Evolutionary conservation across 2,113 vertebrate species (phyloP).

Genomic region (Urocitellus parryii): DNA sequence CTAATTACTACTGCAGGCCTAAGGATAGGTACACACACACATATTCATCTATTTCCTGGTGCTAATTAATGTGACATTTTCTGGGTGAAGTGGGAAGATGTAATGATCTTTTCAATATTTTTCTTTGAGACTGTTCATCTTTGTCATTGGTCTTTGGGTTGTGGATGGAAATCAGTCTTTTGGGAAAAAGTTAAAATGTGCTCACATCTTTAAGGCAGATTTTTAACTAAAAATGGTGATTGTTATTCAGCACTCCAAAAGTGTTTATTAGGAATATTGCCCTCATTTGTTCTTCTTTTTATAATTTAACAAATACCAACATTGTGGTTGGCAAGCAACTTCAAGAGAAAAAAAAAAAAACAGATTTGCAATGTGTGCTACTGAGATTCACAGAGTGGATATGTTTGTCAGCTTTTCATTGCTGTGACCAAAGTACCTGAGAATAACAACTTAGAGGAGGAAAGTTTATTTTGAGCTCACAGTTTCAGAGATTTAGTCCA

Average conservation of each 20-base stretch:
- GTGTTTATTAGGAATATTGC: slow-evolving; percentile 25
- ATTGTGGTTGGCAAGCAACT: slow-evolving; percentile 38
- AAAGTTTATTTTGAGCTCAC: no score
- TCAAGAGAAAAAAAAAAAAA: not conserved
- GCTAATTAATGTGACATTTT: slow-evolving; percentile 47
- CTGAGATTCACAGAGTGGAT: not conserved
- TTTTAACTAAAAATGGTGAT: slow-evolving; percentile 43
- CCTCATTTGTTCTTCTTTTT: slow-evolving; percentile 50
- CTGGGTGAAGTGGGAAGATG: not conserved
- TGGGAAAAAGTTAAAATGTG: not conserved
- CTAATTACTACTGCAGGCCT: slow-evolving; percentile 53
- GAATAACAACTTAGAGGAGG: no score
- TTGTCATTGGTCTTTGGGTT: not conserved
- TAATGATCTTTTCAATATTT: slow-evolving; percentile 45
- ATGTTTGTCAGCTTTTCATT: no score
- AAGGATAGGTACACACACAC: not conserved
- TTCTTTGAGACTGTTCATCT: slow-evolving; percentile 43
- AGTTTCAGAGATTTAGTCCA: no score
- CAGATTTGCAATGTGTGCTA: slow-evolving; percentile 28
- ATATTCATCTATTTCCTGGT: not conserved
- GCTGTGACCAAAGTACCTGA: no score
- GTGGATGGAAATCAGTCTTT: not conserved
- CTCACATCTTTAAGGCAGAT: slow-evolving; percentile 40
- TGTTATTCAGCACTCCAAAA: slow-evolving; percentile 29
- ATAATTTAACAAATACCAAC: slow-evolving; percentile 51